Conservation (phyloP, 2,113 vertebrate genomes). For the Podarcis cretensis region DNA sequence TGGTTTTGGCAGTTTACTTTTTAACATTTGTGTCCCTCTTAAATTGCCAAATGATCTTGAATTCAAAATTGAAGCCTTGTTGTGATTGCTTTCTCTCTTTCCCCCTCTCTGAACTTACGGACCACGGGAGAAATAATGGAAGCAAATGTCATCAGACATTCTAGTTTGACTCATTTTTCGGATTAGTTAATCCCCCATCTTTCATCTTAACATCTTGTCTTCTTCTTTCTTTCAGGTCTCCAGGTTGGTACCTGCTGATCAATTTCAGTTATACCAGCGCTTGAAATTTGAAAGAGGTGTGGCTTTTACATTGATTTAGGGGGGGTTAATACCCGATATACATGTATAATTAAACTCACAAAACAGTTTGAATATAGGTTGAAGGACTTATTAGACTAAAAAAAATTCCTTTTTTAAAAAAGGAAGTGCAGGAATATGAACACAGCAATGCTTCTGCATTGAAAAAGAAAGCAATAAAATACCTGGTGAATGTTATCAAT, state of each 20-base stretch:
- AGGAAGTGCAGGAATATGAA: too few relatives aligned
- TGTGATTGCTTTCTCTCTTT: background rate
- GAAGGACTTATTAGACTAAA: background rate
- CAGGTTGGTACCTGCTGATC: constrained; percentile 83
- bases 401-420: background rate
- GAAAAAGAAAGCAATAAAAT: too few relatives aligned
- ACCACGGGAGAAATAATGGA: background rate
- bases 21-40: background rate
- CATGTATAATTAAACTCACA: background rate
- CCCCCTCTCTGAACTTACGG: background rate
- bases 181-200: background rate
- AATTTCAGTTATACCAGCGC: constrained; percentile 87
- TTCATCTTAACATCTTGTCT: constrained; percentile 36
- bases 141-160: background rate
- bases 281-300: constrained; percentile 93
- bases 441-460: too few relatives aligned
- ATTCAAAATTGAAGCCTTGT: background rate
- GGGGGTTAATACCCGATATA: background rate
- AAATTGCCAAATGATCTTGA: background rate
- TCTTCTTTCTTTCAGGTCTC: constrained; percentile 85
- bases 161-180: background rate
- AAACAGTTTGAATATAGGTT: background rate
- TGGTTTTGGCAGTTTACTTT: background rate
- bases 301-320: constrained; percentile 21
- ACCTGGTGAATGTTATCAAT: too few relatives aligned